phyloP scores from a whole-genome alignment of 1,140 invertebrate genomes.

The Drosophila novamexicana region DNA sequence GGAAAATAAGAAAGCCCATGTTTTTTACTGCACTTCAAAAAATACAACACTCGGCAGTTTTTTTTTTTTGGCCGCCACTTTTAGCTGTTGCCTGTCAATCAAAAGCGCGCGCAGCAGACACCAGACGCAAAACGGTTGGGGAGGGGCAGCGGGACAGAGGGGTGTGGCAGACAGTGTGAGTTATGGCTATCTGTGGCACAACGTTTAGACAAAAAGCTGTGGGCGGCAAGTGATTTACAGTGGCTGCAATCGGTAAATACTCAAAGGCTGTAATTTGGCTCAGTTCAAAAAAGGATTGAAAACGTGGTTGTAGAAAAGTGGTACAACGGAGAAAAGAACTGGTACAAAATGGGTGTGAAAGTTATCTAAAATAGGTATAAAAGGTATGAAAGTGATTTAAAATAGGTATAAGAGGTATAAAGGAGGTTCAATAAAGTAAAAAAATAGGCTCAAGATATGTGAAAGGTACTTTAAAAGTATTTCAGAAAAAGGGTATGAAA shows the following conservation, averaged over 20 bases:
- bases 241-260: constrained; percentile 32
- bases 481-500: background rate
- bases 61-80: constrained; percentile 62
- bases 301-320: background rate
- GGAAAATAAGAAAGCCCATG: constrained; percentile 14
- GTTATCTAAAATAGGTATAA: too few relatives aligned
- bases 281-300: background rate
- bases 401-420: too few relatives aligned
- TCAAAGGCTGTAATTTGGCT: background rate
- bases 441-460: background rate
- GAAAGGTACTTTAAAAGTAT: background rate
- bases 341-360: background rate
- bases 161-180: constrained; percentile 21
- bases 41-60: constrained; percentile 70
- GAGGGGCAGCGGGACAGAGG: background rate
- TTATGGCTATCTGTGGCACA: constrained; percentile 45
- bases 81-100: constrained; percentile 74
- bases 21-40: constrained; percentile 49
- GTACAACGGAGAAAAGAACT: background rate
- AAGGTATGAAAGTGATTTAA: too few relatives aligned
- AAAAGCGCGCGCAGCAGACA: constrained; percentile 59
- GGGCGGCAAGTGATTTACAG: constrained; percentile 26
- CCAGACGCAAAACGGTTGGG: constrained; percentile 26
- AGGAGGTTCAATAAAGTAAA: background rate
- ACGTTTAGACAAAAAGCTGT: constrained; percentile 16